Base-by-base conservation (phyloP, 2,113 vertebrate species). In the Probosciger aterrimus region DNA sequence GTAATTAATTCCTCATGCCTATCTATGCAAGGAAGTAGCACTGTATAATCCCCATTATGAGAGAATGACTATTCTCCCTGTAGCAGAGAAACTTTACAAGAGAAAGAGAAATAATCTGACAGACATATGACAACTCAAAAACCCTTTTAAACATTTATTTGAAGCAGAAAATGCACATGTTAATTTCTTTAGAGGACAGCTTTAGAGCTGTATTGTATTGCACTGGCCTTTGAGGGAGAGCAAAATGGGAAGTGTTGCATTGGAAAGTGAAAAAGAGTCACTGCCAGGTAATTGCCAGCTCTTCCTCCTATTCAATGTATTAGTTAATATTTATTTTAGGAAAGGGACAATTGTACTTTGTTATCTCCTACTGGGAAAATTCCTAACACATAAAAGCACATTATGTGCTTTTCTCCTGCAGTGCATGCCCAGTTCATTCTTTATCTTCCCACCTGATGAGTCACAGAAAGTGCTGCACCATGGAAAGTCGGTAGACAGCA, bases 121-220 rank as follows among this genome's bases (percentile, higher is more conserved):
- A 96, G 96, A 94, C 95, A 96, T 19, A 57, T 89, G 82, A 94
- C 90, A 84, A 91, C 75, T 86, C 55, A 92, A 92, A 88, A 85
- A 31, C 4, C 13, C 33, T 37, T 85, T 60, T 41, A 92, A 96
- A 86, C 73, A 71, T 83, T 92, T 90, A 60, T 79, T 93, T 60
- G 30, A 63, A 90, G 64, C 20, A 78, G 77, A 86, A 83, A 88
- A 80, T 4, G 9, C 8, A 75, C 49, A 39, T 39, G 27, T 31
- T 4, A 85, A 33, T 70, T 71, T 90, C 55, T 91, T 49, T 39
- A 57, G 67, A 90, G 24, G 65, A 59, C 37, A 80, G 23, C 35
- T 75, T 73, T 69, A 92, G 57, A 81, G 57, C 9, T 89, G 69
- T 88, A 15, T 88, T 75, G 27, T 62, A 76, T 50, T 53, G 59